These are phyloP conservation scores for Plectropomus leopardus DNA, from an alignment of 2,113 vertebrate genomes.

Conservation along the genomic window DNA sequence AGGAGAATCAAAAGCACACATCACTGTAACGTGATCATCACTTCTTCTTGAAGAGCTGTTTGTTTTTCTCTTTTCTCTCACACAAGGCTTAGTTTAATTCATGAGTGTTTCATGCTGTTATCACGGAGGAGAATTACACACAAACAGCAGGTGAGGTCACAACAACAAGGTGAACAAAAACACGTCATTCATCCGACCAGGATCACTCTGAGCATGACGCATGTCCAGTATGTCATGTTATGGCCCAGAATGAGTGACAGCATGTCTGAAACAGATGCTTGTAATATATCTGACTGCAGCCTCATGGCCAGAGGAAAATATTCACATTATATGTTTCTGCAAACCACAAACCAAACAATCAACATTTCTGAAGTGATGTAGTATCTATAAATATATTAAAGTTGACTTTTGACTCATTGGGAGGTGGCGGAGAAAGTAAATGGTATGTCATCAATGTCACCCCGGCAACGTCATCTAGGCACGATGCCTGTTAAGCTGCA, in stretches of 20 bases:
- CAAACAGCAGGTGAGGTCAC: slow-evolving; percentile 71
- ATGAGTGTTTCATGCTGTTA: slow-evolving; percentile 39
- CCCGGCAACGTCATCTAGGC: no score
- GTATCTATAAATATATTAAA: no score
- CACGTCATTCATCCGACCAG: slow-evolving; percentile 9
- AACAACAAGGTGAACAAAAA: slow-evolving; percentile 60
- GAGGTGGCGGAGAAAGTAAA: no score
- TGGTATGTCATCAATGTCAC: no score
- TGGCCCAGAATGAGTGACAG: neutral
- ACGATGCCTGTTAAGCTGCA: no score
- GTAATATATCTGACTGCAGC: neutral
- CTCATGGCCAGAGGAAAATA: no score
- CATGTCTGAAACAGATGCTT: neutral
- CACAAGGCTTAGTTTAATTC: slow-evolving; percentile 42
- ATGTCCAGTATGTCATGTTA: slow-evolving; percentile 15
- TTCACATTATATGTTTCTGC: no score
- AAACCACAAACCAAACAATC: no score
- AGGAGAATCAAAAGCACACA: slow-evolving; percentile 54
- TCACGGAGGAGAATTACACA: slow-evolving; percentile 62
- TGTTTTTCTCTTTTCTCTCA: slow-evolving; percentile 49
- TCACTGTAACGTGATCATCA: slow-evolving; percentile 35
- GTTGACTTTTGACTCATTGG: no score
- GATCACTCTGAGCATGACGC: slow-evolving; percentile 33
- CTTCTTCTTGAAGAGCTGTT: slow-evolving; percentile 49
- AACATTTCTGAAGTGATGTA: no score